Percentiles rank a stretch among this genome's conserved stretches.
Evolutionary conservation across 2,888 invertebrate species (phyloP).

Genomic region (Folsomia manolachei): DNA sequence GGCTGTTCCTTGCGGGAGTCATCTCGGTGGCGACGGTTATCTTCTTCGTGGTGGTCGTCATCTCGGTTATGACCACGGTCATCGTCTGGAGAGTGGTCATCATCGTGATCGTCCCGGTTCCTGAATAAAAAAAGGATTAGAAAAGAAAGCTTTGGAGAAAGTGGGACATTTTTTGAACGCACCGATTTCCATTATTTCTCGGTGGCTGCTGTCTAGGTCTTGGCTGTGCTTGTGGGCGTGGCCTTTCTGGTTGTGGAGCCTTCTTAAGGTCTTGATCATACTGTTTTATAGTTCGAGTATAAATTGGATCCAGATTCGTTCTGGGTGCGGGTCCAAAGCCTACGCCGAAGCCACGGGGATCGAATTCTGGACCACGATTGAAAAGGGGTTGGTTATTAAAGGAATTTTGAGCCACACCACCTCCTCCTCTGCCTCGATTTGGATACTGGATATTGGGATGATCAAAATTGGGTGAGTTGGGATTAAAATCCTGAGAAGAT

Average conservation of each 20-base stretch:
- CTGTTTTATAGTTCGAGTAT: constrained; percentile 48
- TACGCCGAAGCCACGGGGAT: constrained; percentile 40
- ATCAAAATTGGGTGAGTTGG: constrained; percentile 33
- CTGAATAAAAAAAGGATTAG: neutral
- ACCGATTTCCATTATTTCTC: neutral
- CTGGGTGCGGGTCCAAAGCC: constrained; percentile 35
- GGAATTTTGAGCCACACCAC: neutral
- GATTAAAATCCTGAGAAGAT: constrained; percentile 30
- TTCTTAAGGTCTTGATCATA: constrained; percentile 36
- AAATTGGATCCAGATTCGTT: constrained; percentile 45
- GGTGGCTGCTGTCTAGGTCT: neutral
- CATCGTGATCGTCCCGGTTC: neutral
- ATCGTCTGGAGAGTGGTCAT: neutral
- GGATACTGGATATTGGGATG: constrained; percentile 39
- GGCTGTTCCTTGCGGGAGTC: neutral
- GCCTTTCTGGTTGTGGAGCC: neutral
- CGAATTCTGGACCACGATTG: constrained; percentile 31
- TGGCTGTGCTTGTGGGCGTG: neutral
- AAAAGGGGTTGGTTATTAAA: constrained; percentile 6
- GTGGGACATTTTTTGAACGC: neutral
- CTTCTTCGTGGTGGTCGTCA: neutral
- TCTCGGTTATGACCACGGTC: neutral
- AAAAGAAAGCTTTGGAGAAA: neutral
- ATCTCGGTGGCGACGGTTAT: neutral
- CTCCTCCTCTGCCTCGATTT: neutral